A percentile compares a stretch with the other conserved stretches of the same genome.
Evolutionary conservation across 2,797 vertebrate species (phyloP).

Genomic region (Danio choprae): DNA sequence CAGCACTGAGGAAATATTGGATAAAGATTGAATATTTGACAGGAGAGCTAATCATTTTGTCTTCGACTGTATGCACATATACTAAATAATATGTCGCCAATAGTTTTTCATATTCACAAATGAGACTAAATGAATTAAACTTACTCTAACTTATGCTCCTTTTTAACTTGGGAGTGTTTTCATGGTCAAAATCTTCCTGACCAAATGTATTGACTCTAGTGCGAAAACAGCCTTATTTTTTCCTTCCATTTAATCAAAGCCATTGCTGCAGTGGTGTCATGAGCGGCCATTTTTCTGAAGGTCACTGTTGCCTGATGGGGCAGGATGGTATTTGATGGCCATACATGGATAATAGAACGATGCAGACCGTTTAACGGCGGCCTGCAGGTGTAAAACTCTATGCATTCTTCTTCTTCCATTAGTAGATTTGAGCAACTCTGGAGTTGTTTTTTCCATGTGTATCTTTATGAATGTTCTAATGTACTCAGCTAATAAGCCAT

Average conservation of each 20-base stretch:
- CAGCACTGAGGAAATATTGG: too few relatives aligned
- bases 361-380: constrained; percentile 8
- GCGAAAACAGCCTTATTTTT: neutral
- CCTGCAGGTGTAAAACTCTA: constrained; percentile 44
- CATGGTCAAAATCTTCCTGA: neutral
- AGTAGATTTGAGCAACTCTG: constrained; percentile 31
- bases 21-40: too few relatives aligned
- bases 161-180: neutral
- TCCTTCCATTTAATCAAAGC: neutral
- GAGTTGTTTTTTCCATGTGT: constrained; percentile 16
- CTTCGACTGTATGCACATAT: neutral
- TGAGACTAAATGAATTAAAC: neutral
- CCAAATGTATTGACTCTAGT: neutral
- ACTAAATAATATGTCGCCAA: neutral
- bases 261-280: neutral
- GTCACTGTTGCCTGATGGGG: constrained; percentile 28
- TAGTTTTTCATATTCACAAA: neutral
- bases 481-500: constrained; percentile 41
- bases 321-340: constrained; percentile 8
- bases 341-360: neutral
- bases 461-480: constrained; percentile 31
- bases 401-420: constrained; percentile 47
- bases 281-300: constrained; percentile 14
- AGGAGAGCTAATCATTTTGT: too few relatives aligned
- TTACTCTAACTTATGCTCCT: neutral